These are phyloP conservation scores for Silurus meridionalis DNA, from an alignment of 2,113 vertebrate genomes.

Conservation along the genomic window DNA sequence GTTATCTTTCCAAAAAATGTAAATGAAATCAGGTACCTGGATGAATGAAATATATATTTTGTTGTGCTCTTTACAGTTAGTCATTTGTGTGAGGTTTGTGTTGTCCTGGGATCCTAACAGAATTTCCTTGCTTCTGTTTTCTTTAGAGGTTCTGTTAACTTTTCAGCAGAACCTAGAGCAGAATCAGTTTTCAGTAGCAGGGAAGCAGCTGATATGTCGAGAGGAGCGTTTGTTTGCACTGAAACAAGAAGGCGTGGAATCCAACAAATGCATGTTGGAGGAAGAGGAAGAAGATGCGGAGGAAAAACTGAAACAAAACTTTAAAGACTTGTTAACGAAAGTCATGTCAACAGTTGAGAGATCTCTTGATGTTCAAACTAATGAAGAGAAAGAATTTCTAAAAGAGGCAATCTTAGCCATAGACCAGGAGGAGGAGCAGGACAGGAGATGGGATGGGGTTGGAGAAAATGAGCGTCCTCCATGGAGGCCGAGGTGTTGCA, in stretches of 20 bases:
- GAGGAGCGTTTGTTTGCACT: conserved; percentile 69
- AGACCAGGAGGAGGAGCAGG: conserved; percentile 77
- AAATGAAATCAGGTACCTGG: neutral
- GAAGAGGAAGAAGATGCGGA: conserved; percentile 59
- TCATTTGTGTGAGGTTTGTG: neutral
- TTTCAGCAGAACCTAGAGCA: conserved; percentile 59
- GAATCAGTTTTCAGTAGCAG: conserved; percentile 47
- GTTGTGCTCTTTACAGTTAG: neutral
- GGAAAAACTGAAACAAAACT: conserved; percentile 60
- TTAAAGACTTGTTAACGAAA: conserved; percentile 61
- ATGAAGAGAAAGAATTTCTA: conserved; percentile 62
- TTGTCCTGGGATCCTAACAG: neutral
- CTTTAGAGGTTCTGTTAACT: conserved; percentile 30
- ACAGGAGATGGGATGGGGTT: conserved; percentile 60
- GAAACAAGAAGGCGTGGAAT: conserved; percentile 40
- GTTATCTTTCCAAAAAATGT: neutral
- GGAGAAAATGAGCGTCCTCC: neutral
- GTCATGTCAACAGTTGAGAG: conserved; percentile 66
- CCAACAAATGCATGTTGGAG: conserved; percentile 28
- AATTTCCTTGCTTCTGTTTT: conserved; percentile 8
- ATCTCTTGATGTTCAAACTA: conserved; percentile 59
- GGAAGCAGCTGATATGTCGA: conserved; percentile 67
- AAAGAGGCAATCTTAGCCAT: conserved; percentile 77
- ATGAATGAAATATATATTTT: neutral
- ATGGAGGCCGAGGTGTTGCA: conserved; percentile 75